Evolutionary conservation across 2,113 vertebrate genomes (phyloP), one percentile per base, ranked within the genome.

Genomic region (Oreochromis tanganicae): DNA sequence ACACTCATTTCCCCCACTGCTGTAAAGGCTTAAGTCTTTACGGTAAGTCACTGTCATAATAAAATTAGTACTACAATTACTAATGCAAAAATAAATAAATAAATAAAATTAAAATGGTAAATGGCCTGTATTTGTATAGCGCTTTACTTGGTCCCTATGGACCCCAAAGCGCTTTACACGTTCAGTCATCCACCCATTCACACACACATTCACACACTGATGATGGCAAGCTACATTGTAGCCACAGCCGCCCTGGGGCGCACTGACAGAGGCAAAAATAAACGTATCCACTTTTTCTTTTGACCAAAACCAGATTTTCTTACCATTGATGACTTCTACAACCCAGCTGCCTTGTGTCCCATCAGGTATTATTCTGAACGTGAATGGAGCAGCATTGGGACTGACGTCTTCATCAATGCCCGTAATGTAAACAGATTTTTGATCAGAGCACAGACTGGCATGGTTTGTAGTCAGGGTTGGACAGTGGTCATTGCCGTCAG

Each of bases 401-500:
- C 79, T 36, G 8, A 85, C 71, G 6, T 94, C 92, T 11, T 89
- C 55, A 4, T 90, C 92, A 41, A 88, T 90, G 14, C 94, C 97
- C 9, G 95, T 97, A 21, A 98, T 95, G 12, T 95, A 43, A 24
- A 97, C 95, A 0, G 95, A 95, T n/a, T 95, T 96, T 7, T 91
- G 82, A 32, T 95, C 68, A 7, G 95, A 89, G 82, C 98, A 99
- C 19, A 97, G 86, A 83, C 52, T 93, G 73, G 88, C 91, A 21
- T 92, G 27, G 27, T 94, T 96, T 63, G 95, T 93, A 34, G 83
- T 95, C 89, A 99, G 91, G 29, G 46, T 82, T 8, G 98, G 98
- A 66, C 98, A 99, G 80, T 97, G 96, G 85, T 97, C 95, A 7
- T 96, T 97, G 63, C 83, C 11, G 56, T 97, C 97, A n/a, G 91